These are phyloP conservation scores for Planococcus citri DNA, from an alignment of 1,140 invertebrate species.

Conservation along the genomic window DNA sequence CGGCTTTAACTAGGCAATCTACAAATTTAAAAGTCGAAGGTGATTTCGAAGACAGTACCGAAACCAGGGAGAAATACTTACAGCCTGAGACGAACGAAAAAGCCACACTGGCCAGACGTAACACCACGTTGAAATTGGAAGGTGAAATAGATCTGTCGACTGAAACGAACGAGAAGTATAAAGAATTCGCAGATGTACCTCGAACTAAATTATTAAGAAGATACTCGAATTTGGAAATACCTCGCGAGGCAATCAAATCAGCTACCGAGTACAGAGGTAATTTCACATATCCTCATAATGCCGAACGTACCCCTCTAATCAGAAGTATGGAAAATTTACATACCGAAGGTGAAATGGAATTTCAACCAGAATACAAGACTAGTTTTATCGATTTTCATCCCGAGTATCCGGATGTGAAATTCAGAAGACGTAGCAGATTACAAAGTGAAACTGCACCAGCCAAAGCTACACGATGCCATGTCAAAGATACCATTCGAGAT, in stretches of 20 bases:
- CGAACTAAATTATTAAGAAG: slow-evolving; percentile 21
- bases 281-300: slow-evolving; percentile 25
- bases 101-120: slow-evolving; percentile 10
- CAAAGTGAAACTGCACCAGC: background rate
- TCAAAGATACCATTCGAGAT: background rate
- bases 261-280: slow-evolving; percentile 21
- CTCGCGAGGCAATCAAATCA: slow-evolving; percentile 20
- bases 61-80: slow-evolving; percentile 25
- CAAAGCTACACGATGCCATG: background rate
- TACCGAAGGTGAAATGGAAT: slow-evolving; percentile 24
- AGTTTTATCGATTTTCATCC: slow-evolving; percentile 24
- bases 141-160: slow-evolving; percentile 24
- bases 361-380: slow-evolving; percentile 22
- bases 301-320: slow-evolving; percentile 16
- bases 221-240: slow-evolving; percentile 25
- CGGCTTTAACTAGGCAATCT: slow-evolving; percentile 23
- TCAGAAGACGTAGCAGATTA: background rate
- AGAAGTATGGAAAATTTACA: slow-evolving; percentile 22
- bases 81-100: slow-evolving; percentile 15
- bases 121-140: slow-evolving; percentile 24
- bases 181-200: slow-evolving; percentile 25
- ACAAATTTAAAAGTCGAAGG: slow-evolving; percentile 28
- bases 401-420: background rate
- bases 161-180: slow-evolving; percentile 26
- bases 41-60: slow-evolving; percentile 23